A percentile compares a stretch with the other conserved stretches of the same genome.
Conservation (phyloP, 2,797 vertebrate genomes). For the Hoplostethus mediterraneus region DNA sequence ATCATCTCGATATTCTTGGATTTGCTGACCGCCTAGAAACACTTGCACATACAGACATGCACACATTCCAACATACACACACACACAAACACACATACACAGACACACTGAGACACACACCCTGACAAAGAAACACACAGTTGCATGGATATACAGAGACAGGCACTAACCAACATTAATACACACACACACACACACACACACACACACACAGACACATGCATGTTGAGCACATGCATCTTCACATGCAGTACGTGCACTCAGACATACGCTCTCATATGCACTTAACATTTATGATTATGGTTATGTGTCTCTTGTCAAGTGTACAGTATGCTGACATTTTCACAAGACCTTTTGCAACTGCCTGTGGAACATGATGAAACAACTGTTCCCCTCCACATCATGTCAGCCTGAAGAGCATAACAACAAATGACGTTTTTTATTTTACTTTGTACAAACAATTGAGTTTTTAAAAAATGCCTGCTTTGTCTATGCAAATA, state of each 20-base stretch:
- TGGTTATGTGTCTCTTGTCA: conserved; percentile 25
- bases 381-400: conserved; percentile 2
- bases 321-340: conserved; percentile 11
- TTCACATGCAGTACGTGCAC: conserved; percentile 4
- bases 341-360: not conserved
- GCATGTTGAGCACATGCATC: too few species aligned
- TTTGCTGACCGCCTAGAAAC: too few species aligned
- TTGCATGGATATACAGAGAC: not conserved
- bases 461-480: conserved; percentile 27
- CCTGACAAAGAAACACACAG: conserved; percentile 1
- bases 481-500: conserved; percentile 50
- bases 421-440: not conserved
- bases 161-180: too few species aligned
- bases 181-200: too few species aligned
- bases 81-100: not conserved
- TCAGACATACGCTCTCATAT: conserved; percentile 3
- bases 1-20: too few species aligned
- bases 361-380: conserved; percentile 1
- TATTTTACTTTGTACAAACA: conserved; percentile 19
- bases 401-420: conserved; percentile 15
- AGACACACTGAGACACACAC: not conserved
- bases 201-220: too few species aligned
- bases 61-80: not conserved
- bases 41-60: not conserved
- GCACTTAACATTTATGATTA: conserved; percentile 17